Evolutionary conservation across 2,797 vertebrate genomes (phyloP).

Genomic region (Acipenser ruthenus): DNA sequence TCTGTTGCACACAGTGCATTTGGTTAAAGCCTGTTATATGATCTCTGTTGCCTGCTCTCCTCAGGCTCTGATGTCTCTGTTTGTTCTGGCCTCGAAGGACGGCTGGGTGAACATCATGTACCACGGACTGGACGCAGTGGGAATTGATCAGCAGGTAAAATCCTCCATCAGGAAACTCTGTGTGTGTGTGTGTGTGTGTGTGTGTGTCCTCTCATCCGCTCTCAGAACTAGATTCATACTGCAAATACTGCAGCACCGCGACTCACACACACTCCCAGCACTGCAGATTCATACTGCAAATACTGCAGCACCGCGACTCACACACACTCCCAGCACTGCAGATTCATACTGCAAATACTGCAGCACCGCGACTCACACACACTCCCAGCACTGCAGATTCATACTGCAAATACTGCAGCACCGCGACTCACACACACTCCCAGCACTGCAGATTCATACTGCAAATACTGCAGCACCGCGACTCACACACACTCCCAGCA

Average conservation of each 20-base stretch:
- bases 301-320: too few relatives aligned
- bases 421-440: too few relatives aligned
- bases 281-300: too few relatives aligned
- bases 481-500: too few relatives aligned
- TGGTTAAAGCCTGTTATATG: not conserved
- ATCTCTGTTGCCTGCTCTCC: conserved; percentile 13
- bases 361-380: too few relatives aligned
- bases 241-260: conserved; percentile 5
- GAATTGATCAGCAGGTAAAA: conserved; percentile 88
- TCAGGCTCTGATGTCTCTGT: conserved; percentile 95
- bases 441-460: too few relatives aligned
- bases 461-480: too few relatives aligned
- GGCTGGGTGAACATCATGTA: conserved; percentile 99
- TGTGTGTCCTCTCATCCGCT: conserved; percentile 10
- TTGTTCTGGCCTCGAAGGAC: conserved; percentile 93
- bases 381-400: too few relatives aligned
- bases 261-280: not conserved
- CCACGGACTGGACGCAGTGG: conserved; percentile 88
- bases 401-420: too few relatives aligned
- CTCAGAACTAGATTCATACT: conserved; percentile 15
- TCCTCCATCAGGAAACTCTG: not conserved
- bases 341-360: too few relatives aligned
- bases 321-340: too few relatives aligned
- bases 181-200: conserved; percentile 11
- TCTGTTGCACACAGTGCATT: not conserved